Conservation (phyloP, 37 sponge, comb jelly and placozoan species). For the Eunapius fragilis region DNA sequence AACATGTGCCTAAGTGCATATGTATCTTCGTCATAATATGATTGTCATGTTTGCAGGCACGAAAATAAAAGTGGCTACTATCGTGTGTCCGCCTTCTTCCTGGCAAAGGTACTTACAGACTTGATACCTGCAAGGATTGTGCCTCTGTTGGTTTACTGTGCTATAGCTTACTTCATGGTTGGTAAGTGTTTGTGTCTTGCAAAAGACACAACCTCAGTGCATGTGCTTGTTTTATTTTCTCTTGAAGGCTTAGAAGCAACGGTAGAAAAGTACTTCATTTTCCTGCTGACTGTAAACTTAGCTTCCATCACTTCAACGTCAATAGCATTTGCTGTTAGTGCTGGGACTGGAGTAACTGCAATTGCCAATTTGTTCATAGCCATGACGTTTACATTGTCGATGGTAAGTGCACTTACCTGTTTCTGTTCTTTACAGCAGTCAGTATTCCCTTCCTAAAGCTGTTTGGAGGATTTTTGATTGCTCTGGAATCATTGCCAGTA, state of each 20-base stretch:
- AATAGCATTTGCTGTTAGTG: slow-evolving; percentile 65
- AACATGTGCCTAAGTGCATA: background rate
- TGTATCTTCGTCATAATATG: background rate
- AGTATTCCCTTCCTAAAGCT: slow-evolving; percentile 34
- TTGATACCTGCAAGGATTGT: slow-evolving; percentile 67
- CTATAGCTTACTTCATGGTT: slow-evolving; percentile 83
- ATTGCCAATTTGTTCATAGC: slow-evolving; percentile 66
- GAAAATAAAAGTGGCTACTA: slow-evolving; percentile 85
- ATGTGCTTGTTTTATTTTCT: background rate
- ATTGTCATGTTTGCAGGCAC: slow-evolving; percentile 44
- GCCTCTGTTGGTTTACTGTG: slow-evolving; percentile 50
- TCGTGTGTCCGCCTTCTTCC: slow-evolving; percentile 81
- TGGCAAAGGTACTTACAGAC: slow-evolving; percentile 66
- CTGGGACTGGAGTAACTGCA: slow-evolving; percentile 42
- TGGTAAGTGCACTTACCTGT: slow-evolving; percentile 39
- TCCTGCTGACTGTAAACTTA: slow-evolving; percentile 54
- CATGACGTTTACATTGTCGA: slow-evolving; percentile 56
- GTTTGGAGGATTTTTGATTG: slow-evolving; percentile 83
- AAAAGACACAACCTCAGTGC: too few relatives aligned
- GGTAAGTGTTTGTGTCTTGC: slow-evolving; percentile 9
- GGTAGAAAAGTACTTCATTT: slow-evolving; percentile 65
- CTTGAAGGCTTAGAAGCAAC: slow-evolving; percentile 49
- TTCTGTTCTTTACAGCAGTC: background rate
- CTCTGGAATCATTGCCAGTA: slow-evolving; percentile 47
- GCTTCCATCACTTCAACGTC: slow-evolving; percentile 51